Conservation (phyloP, 2,797 vertebrate species). For the Coreius guichenoti region DNA sequence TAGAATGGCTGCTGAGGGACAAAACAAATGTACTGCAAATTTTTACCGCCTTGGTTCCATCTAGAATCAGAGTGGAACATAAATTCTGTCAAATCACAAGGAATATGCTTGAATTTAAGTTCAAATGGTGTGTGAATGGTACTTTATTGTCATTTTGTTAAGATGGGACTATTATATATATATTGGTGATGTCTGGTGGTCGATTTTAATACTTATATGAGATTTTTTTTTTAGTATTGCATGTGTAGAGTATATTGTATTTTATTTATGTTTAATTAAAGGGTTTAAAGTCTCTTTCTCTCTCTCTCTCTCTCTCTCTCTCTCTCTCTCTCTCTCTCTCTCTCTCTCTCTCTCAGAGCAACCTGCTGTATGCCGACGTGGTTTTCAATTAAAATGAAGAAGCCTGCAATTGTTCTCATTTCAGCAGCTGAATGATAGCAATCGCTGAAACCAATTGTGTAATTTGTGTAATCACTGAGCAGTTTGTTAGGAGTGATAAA, state of each 20-base stretch:
- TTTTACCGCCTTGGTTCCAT: neutral
- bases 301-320: neutral
- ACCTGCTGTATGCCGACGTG: conserved; percentile 31
- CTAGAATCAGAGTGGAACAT: neutral
- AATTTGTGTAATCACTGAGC: conserved; percentile 64
- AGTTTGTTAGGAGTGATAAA: conserved; percentile 64
- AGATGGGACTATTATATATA: neutral
- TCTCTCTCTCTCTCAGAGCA: neutral
- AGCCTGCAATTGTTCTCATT: conserved; percentile 61
- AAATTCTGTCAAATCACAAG: neutral
- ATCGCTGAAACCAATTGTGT: conserved; percentile 66
- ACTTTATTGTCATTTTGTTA: neutral
- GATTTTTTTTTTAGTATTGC: neutral
- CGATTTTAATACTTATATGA: too few species aligned
- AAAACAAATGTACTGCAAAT: neutral
- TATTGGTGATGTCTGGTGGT: neutral
- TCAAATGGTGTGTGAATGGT: neutral
- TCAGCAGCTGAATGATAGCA: conserved; percentile 61
- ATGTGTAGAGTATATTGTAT: neutral
- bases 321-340: neutral
- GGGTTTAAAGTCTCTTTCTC: neutral
- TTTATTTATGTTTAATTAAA: neutral
- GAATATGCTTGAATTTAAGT: neutral
- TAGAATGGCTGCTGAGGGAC: neutral
- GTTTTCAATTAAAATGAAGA: conserved; percentile 64